Conservation (phyloP, 2,797 vertebrate genomes). For the Gouania willdenowi region DNA sequence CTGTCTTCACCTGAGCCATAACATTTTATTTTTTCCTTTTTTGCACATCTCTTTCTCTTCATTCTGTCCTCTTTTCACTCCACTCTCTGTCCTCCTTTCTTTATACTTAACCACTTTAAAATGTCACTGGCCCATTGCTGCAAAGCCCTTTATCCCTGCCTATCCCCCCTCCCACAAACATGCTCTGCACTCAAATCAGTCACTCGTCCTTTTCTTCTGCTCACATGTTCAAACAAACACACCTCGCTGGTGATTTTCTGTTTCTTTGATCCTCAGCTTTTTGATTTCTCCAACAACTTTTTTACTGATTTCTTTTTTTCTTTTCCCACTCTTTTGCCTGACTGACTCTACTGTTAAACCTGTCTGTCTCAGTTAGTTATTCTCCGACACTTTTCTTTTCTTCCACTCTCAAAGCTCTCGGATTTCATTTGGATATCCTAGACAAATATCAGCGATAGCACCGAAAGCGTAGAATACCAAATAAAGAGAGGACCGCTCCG, state of each 20-base stretch:
- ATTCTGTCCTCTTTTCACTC: slow-evolving; percentile 2
- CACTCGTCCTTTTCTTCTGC: slow-evolving; percentile 23
- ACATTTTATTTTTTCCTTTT: slow-evolving; percentile 15
- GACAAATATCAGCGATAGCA: slow-evolving; percentile 41
- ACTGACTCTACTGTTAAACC: no score
- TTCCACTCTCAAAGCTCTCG: slow-evolving; percentile 14
- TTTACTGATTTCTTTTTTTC: slow-evolving; percentile 18
- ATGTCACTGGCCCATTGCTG: slow-evolving; percentile 65
- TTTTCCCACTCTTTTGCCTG: slow-evolving; percentile 1
- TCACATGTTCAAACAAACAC: background rate
- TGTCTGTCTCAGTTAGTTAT: slow-evolving; percentile 1
- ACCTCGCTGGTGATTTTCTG: slow-evolving; percentile 20
- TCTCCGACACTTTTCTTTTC: slow-evolving; percentile 2
- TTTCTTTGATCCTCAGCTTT: slow-evolving; percentile 26
- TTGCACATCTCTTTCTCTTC: slow-evolving; percentile 13
- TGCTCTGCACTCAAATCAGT: no score
- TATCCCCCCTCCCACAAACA: slow-evolving; percentile 5
- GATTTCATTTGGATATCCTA: slow-evolving; percentile 33
- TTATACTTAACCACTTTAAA: slow-evolving; percentile 39
- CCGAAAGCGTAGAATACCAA: slow-evolving; percentile 17
- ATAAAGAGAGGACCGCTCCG: slow-evolving; percentile 29
- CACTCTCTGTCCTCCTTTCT: slow-evolving; percentile 3
- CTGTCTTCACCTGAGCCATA: slow-evolving; percentile 33
- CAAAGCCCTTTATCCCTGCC: slow-evolving; percentile 53
- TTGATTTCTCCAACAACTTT: slow-evolving; percentile 23